Conservation (phyloP, 2,888 invertebrate species). For the Drosophila mettleri region DNA sequence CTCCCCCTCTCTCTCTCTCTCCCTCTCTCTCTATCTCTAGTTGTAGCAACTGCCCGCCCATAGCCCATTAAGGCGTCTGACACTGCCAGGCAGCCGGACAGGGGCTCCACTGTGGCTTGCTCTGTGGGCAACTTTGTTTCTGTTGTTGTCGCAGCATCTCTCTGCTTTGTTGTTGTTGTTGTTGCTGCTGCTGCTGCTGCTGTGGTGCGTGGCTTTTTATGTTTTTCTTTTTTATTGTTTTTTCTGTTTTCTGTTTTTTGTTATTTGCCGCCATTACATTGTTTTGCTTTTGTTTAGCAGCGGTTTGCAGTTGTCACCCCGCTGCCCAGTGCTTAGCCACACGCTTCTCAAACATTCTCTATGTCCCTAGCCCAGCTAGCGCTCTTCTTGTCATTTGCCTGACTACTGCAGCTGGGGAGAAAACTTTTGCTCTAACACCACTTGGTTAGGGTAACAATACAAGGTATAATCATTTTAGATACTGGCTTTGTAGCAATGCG, state of each 20-base stretch:
- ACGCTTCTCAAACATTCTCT: conserved; percentile 6
- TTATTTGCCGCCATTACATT: conserved; percentile 71
- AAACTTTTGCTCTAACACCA: conserved; percentile 58
- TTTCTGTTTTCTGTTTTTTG: conserved; percentile 28
- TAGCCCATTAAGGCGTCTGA: conserved; percentile 31
- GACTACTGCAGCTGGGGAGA: conserved; percentile 42
- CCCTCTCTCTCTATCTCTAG: background rate
- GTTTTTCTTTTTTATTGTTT: conserved; percentile 26
- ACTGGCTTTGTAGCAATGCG: conserved; percentile 10
- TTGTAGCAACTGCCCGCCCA: conserved; percentile 42
- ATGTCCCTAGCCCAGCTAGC: conserved; percentile 1
- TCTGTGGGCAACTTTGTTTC: conserved; percentile 32
- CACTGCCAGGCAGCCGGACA: conserved; percentile 27
- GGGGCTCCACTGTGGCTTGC: conserved; percentile 18
- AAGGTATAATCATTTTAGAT: conserved; percentile 20
- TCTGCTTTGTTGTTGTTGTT: conserved; percentile 18
- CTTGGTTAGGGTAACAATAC: conserved; percentile 34
- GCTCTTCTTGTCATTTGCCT: conserved; percentile 17
- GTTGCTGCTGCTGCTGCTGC: conserved; percentile 6
- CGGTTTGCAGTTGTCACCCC: conserved; percentile 42
- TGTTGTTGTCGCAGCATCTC: conserved; percentile 8
- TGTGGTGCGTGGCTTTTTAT: conserved; percentile 58
- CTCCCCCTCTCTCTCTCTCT: background rate
- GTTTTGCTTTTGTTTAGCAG: conserved; percentile 75
- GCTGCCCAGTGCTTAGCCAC: conserved; percentile 3